These are phyloP conservation scores for Ophion obscuratus DNA, from an alignment of 2,888 invertebrate species.

Conservation along the genomic window DNA sequence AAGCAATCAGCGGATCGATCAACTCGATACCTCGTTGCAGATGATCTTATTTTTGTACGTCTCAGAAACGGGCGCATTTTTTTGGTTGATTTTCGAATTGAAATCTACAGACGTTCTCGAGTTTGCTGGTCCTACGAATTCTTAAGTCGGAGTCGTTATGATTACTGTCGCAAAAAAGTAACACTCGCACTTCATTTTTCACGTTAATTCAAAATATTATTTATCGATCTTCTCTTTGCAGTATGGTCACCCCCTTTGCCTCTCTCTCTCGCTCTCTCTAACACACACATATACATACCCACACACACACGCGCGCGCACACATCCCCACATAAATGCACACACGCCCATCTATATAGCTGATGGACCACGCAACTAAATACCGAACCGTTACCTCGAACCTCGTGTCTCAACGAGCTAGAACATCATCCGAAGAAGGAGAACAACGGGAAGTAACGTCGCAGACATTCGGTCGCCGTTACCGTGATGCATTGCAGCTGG, in stretches of 20 bases:
- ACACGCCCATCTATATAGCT: background rate
- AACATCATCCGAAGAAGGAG: constrained; percentile 76
- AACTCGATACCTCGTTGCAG: background rate
- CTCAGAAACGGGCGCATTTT: constrained; percentile 3
- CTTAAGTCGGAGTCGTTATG: background rate
- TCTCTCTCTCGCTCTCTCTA: constrained; percentile 20
- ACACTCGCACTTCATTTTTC: constrained; percentile 59
- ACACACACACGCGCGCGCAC: constrained; percentile 10
- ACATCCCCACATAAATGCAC: constrained; percentile 24
- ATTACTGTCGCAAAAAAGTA: constrained; percentile 3
- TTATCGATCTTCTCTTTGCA: constrained; percentile 43
- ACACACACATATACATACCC: constrained; percentile 9
- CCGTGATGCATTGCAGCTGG: constrained; percentile 95
- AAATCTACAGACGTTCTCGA: constrained; percentile 12
- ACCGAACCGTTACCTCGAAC: constrained; percentile 43
- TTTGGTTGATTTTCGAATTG: constrained; percentile 45
- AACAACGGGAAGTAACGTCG: constrained; percentile 74
- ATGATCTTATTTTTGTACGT: background rate
- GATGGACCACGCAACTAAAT: constrained; percentile 42
- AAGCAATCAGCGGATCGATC: background rate
- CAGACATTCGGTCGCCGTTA: constrained; percentile 81
- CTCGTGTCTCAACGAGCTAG: constrained; percentile 59
- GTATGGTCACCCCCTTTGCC: background rate
- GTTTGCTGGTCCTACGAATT: constrained; percentile 33
- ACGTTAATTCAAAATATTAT: constrained; percentile 61